Conservation (phyloP, 2,797 vertebrate species). For the Macropodus opercularis region DNA sequence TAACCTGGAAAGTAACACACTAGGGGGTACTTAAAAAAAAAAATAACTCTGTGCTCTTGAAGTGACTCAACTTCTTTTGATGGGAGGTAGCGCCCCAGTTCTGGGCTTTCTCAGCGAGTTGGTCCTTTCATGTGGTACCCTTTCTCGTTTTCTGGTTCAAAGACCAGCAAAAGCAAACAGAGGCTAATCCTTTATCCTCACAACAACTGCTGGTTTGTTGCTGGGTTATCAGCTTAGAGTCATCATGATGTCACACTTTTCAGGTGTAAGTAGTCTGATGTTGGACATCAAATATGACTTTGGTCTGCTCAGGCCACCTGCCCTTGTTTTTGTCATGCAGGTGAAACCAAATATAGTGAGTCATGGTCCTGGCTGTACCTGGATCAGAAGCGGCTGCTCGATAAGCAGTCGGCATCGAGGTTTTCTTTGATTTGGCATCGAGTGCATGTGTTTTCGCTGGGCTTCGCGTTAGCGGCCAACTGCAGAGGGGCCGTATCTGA, state of each 20-base stretch:
- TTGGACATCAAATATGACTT: constrained; percentile 77
- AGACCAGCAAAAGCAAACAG: constrained; percentile 70
- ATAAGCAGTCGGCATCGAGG: constrained; percentile 34
- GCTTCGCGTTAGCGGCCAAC: constrained; percentile 36
- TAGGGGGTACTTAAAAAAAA: constrained; percentile 10
- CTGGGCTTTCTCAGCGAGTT: constrained; percentile 70
- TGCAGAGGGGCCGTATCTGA: constrained; percentile 57
- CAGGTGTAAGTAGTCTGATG: constrained; percentile 71
- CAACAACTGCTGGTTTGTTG: constrained; percentile 66
- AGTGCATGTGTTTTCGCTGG: constrained; percentile 1
- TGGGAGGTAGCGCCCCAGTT: constrained; percentile 48
- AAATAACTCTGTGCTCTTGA: constrained; percentile 43
- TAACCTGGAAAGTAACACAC: constrained; percentile 46
- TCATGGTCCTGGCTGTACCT: constrained; percentile 39
- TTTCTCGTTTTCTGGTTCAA: constrained; percentile 76
- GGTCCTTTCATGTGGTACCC: constrained; percentile 70
- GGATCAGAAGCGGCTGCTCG: constrained; percentile 22
- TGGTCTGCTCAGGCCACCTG: constrained; percentile 61
- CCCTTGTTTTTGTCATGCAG: constrained; percentile 56
- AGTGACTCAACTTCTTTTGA: constrained; percentile 75
- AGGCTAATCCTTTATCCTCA: constrained; percentile 74
- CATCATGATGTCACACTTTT: constrained; percentile 73
- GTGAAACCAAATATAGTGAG: constrained; percentile 58
- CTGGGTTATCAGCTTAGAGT: constrained; percentile 73
- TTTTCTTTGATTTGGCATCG: constrained; percentile 18